Conservation (phyloP, 2,113 vertebrate species). For the Deroptyus accipitrinus region DNA sequence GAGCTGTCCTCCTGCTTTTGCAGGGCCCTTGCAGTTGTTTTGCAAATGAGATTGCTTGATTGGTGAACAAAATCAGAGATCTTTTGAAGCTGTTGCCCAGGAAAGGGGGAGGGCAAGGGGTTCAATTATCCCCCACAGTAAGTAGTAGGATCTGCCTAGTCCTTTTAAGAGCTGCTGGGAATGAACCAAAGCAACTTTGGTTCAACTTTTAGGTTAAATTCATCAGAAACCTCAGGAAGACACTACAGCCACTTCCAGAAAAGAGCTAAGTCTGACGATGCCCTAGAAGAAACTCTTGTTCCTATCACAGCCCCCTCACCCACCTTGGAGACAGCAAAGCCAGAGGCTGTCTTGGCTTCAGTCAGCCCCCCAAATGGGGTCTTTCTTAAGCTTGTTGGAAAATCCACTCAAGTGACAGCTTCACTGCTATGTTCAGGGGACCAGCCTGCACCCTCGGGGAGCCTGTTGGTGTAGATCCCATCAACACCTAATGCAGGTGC, state of each 20-base stretch:
- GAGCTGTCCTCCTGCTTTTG: constrained; percentile 14
- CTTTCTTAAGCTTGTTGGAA: background rate
- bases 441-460: background rate
- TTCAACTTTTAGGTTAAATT: background rate
- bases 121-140: background rate
- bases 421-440: background rate
- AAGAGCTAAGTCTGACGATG: background rate
- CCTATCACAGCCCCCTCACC: background rate
- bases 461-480: background rate
- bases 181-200: background rate
- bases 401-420: background rate
- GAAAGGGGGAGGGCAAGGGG: constrained; percentile 27
- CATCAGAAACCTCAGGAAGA: background rate
- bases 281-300: background rate
- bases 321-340: fast-evolving
- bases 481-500: background rate
- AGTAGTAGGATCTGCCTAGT: background rate
- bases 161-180: background rate
- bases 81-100: constrained; percentile 56
- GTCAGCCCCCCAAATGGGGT: fast-evolving
- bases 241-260: background rate
- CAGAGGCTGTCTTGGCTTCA: background rate
- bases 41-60: constrained; percentile 66
- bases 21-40: constrained; percentile 49
- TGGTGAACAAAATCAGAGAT: constrained; percentile 54